Evolutionary conservation across 30 jellyfish, hydroid and myxozoan genomes (phyloP).

Genomic region (Hydra vulgaris): DNA sequence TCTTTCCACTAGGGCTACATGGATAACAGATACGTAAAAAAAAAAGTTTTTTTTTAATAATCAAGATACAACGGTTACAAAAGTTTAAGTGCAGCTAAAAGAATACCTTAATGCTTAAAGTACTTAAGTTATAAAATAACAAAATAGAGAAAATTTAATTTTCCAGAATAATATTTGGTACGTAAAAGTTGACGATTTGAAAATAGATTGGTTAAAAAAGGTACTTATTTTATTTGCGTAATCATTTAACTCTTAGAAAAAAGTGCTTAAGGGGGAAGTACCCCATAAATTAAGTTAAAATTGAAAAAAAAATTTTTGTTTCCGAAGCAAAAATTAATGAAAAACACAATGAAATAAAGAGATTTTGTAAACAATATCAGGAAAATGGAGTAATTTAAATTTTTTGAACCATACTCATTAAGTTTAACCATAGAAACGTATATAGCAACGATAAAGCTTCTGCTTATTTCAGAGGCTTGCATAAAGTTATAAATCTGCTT

Average conservation of each 20-base stretch:
- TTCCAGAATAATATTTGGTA: background rate
- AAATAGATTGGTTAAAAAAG: background rate
- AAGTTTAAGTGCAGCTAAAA: background rate
- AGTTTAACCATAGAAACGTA: too few relatives aligned
- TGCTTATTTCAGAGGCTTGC: too few relatives aligned
- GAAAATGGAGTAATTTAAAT: too few relatives aligned
- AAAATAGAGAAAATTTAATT: background rate
- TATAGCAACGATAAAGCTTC: too few relatives aligned
- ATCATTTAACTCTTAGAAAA: background rate
- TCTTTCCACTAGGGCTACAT: background rate
- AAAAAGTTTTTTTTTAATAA: too few relatives aligned
- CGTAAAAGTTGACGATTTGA: background rate
- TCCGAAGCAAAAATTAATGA: too few relatives aligned
- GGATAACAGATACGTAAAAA: background rate
- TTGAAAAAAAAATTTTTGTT: too few relatives aligned
- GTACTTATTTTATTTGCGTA: background rate
- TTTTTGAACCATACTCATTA: too few relatives aligned
- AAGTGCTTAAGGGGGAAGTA: background rate
- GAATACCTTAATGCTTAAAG: background rate
- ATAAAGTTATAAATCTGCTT: too few relatives aligned
- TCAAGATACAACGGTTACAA: background rate
- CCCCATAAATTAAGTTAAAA: too few relatives aligned
- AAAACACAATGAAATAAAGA: too few relatives aligned
- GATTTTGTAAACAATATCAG: too few relatives aligned
- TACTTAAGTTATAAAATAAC: background rate